Conservation (phyloP, 2,113 vertebrate species). For the Seriola dumerili region DNA sequence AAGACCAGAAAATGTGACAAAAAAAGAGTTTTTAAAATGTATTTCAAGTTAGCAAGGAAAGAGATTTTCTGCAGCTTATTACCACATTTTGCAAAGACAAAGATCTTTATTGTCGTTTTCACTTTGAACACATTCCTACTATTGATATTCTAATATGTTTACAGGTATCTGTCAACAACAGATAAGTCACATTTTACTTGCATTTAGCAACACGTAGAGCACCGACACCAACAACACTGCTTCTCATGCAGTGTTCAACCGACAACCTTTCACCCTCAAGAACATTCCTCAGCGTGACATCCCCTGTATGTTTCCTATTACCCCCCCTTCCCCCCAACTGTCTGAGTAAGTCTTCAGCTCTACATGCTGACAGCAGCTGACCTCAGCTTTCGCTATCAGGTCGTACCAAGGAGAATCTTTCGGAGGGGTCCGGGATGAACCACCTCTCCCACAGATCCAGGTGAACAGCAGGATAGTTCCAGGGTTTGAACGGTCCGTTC, state of each 20-base stretch:
- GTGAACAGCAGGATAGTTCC: slow-evolving; percentile 92
- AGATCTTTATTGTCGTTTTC: neutral
- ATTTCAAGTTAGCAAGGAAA: neutral
- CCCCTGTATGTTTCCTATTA: neutral
- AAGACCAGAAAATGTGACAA: neutral
- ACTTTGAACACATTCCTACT: neutral
- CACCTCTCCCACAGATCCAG: slow-evolving; percentile 94
- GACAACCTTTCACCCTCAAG: neutral
- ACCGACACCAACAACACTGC: too few species aligned
- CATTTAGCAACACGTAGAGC: neutral
- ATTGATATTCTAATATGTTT: neutral
- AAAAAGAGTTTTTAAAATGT: neutral
- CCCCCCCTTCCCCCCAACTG: neutral
- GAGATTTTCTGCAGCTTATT: neutral
- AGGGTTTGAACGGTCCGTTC: slow-evolving; percentile 96
- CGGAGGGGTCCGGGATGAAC: slow-evolving; percentile 95
- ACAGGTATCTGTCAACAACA: neutral
- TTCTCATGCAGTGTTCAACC: too few species aligned
- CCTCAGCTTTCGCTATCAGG: slow-evolving; percentile 71
- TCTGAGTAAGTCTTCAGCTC: neutral
- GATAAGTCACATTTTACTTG: neutral
- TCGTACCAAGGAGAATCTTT: slow-evolving; percentile 88
- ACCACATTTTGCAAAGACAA: neutral
- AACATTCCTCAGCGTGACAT: neutral
- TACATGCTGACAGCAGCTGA: neutral